Evolutionary conservation across 2,113 vertebrate genomes (phyloP).

Genomic region (Cariama cristata): DNA sequence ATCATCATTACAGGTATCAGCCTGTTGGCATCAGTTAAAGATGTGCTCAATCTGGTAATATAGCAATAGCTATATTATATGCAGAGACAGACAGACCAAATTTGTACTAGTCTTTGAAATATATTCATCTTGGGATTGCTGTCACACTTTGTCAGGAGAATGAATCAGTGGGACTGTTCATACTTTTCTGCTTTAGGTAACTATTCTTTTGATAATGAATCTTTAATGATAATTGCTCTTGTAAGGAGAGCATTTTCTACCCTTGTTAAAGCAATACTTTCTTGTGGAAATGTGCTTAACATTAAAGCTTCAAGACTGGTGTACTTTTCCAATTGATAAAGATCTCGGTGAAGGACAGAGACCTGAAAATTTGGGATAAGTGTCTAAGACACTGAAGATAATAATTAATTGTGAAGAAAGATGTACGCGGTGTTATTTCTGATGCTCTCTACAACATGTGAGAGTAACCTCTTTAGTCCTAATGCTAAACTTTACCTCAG

Average conservation of each 20-base stretch:
- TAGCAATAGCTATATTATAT: background rate
- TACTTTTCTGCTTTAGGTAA: conserved; percentile 75
- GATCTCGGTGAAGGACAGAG: conserved; percentile 41
- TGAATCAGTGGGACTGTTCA: conserved; percentile 31
- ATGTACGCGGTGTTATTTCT: background rate
- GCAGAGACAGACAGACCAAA: conserved; percentile 39
- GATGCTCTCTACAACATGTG: background rate
- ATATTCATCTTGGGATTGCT: conserved; percentile 60
- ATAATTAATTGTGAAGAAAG: conserved; percentile 42
- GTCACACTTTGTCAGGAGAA: conserved; percentile 29
- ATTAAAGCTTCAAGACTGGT: conserved; percentile 58
- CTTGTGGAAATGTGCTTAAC: conserved; percentile 73
- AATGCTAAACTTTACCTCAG: background rate
- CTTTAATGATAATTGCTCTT: conserved; percentile 75
- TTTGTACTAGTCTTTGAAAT: conserved; percentile 46
- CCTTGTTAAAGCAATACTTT: conserved; percentile 77
- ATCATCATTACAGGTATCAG: background rate
- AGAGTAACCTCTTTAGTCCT: background rate
- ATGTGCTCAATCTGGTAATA: background rate
- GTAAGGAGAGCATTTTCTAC: conserved; percentile 72
- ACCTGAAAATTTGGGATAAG: conserved; percentile 47
- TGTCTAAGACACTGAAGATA: conserved; percentile 33
- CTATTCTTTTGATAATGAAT: conserved; percentile 76
- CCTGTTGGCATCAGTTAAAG: background rate
- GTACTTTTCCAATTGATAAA: conserved; percentile 55